Evolutionary conservation across 1,140 invertebrate genomes (phyloP).

Genomic region (Drosophila asahinai): DNA sequence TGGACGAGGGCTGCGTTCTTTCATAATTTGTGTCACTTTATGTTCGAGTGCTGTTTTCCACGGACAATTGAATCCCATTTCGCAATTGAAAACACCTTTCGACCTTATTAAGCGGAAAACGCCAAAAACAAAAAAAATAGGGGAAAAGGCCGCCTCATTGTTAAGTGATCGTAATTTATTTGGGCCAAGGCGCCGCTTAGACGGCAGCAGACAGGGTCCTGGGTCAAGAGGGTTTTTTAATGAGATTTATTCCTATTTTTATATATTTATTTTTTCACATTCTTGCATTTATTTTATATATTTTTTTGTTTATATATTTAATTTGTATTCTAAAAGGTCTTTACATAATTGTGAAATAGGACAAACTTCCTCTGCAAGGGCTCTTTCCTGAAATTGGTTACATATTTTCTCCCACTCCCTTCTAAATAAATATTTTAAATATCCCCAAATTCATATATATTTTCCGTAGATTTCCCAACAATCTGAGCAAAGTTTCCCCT

Average conservation of each 20-base stretch:
- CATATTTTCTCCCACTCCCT: too few species aligned
- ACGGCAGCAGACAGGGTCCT: slow-evolving; percentile 21
- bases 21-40: slow-evolving; percentile 78
- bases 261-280: too few species aligned
- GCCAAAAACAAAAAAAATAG: slow-evolving; percentile 4
- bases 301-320: too few species aligned
- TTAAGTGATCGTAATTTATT: slow-evolving; percentile 76
- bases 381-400: too few species aligned
- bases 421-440: too few species aligned
- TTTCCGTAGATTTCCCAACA: too few species aligned
- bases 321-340: too few species aligned
- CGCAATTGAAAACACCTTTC: slow-evolving; percentile 77
- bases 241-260: background rate
- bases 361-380: too few species aligned
- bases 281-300: too few species aligned
- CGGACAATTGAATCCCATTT: slow-evolving; percentile 65
- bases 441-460: too few species aligned
- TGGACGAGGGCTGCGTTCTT: slow-evolving; percentile 46
- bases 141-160: slow-evolving; percentile 49
- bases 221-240: slow-evolving; percentile 12
- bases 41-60: slow-evolving; percentile 29
- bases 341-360: too few species aligned
- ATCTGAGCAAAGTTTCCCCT: too few species aligned
- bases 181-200: slow-evolving; percentile 66
- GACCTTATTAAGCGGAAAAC: slow-evolving; percentile 74